phyloP scores from a whole-genome alignment of 2,113 vertebrate genomes.

The Prinia subflava region DNA sequence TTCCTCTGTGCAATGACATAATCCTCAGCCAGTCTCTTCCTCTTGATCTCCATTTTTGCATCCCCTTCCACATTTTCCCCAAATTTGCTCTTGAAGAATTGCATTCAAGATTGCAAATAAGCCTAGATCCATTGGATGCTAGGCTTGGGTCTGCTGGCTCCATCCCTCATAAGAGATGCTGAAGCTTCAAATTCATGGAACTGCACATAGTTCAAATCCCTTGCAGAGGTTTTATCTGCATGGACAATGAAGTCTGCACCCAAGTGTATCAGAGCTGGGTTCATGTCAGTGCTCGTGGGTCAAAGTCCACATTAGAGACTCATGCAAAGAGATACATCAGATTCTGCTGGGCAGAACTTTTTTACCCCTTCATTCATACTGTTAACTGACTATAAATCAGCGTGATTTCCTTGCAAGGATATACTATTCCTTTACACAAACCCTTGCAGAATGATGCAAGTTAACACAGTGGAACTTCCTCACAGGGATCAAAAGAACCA shows the following conservation, averaged over 20 bases:
- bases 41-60: not conserved
- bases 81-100: not conserved
- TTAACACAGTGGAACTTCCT: not conserved
- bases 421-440: not conserved
- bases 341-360: not conserved
- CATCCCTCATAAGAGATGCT: not conserved
- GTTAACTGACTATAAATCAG: not conserved
- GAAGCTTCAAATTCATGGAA: not conserved
- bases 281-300: accelerated
- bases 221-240: not conserved
- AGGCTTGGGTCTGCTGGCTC: not conserved
- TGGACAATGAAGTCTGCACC: not conserved
- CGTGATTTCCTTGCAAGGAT: not conserved
- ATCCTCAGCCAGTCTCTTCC: not conserved
- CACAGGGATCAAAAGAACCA: not conserved
- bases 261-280: not conserved
- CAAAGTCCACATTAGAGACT: not conserved
- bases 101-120: not conserved
- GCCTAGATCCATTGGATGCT: not conserved
- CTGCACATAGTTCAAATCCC: not conserved
- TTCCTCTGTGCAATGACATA: not conserved
- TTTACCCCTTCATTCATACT: not conserved
- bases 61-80: not conserved
- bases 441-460: not conserved
- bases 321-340: not conserved